Percentiles rank a stretch among this genome's conserved stretches.
Conservation (phyloP, 2,797 vertebrate genomes). For the Lepilemur ruficaudatus region DNA sequence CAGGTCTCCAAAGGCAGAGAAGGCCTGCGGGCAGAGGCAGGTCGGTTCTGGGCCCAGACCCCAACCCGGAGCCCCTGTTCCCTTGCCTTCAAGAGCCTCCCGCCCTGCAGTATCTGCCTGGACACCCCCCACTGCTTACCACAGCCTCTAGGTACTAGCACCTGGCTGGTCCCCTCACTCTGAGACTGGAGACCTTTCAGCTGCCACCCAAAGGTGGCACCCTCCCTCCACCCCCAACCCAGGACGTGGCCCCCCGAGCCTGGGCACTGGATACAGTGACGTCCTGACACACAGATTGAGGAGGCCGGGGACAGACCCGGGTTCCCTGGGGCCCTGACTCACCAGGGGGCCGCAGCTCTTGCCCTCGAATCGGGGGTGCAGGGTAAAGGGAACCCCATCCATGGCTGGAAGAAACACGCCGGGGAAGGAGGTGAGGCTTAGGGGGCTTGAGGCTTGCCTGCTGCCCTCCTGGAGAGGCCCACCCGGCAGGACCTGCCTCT, state of each 20-base stretch:
- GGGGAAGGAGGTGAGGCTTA: background rate
- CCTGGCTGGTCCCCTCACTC: background rate
- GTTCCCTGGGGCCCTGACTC: constrained; percentile 49
- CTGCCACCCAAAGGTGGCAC: background rate
- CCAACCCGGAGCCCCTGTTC: background rate
- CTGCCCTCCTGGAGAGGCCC: too few relatives aligned
- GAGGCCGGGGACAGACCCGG: background rate
- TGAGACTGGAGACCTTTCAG: background rate
- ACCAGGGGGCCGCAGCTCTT: constrained; percentile 65
- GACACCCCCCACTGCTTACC: background rate
- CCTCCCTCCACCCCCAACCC: background rate
- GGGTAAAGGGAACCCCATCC: constrained; percentile 84
- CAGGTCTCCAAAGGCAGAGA: constrained; percentile 83
- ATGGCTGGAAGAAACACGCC: constrained; percentile 77
- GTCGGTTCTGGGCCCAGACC: background rate
- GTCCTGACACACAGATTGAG: background rate
- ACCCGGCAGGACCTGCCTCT: fast-evolving
- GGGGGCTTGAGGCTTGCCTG: too few relatives aligned
- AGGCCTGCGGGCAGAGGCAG: constrained; percentile 69
- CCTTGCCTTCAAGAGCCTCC: background rate
- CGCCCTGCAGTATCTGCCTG: background rate
- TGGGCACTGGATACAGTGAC: background rate
- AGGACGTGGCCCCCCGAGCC: background rate
- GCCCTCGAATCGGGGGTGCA: constrained; percentile 84
- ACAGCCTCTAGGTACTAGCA: background rate